These are phyloP conservation scores for Cyphomyrus plagiostoma DNA, from an alignment of 2,113 vertebrate species.

Conservation along the genomic window DNA sequence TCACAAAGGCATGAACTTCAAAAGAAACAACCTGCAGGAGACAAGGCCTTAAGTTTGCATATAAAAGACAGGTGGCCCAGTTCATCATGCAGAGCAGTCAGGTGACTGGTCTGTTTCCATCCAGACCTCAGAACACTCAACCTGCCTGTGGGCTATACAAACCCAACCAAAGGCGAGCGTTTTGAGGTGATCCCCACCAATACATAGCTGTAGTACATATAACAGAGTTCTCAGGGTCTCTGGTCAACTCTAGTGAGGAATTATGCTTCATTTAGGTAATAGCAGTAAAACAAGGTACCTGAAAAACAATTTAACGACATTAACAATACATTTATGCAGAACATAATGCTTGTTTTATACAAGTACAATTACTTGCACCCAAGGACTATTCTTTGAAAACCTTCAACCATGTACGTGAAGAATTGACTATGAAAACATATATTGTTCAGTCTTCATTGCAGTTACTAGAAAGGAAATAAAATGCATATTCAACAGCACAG, in stretches of 20 bases:
- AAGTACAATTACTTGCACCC: neutral
- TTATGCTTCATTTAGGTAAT: neutral
- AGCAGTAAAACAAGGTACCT: constrained; percentile 6
- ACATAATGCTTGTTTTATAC: neutral
- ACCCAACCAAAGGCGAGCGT: neutral
- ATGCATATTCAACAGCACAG: neutral
- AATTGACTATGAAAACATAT: neutral
- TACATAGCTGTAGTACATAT: neutral
- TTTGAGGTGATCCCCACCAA: neutral
- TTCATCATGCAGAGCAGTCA: neutral
- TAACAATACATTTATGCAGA: neutral
- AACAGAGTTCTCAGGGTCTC: neutral
- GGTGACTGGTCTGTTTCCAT: neutral
- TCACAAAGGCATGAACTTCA: neutral
- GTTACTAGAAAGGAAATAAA: neutral
- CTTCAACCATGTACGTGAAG: neutral
- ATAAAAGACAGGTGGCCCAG: neutral
- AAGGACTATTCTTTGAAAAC: neutral
- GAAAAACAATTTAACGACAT: neutral
- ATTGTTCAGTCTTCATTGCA: neutral
- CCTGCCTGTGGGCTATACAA: neutral
- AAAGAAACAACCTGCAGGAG: neutral
- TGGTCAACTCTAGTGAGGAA: neutral
- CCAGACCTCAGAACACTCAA: neutral
- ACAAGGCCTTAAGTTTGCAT: neutral